Conservation (phyloP, 1,140 invertebrate genomes). For the Centruroides sculpturatus region DNA sequence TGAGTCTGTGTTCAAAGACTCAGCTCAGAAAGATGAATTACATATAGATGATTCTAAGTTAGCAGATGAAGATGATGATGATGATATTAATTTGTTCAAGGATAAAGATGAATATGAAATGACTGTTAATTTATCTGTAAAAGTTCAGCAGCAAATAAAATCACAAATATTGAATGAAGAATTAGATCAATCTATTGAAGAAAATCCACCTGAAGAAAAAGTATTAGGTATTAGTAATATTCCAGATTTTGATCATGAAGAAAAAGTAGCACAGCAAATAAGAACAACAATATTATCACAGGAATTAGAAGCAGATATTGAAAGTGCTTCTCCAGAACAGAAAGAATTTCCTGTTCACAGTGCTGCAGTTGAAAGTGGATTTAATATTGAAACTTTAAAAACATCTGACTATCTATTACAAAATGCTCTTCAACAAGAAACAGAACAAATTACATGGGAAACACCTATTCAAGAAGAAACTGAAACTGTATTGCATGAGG, state of each 20-base stretch:
- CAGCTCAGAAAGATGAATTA: no score
- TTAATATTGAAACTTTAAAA: neutral
- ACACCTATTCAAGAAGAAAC: slow-evolving; percentile 38
- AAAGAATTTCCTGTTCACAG: slow-evolving; percentile 8
- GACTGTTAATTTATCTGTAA: neutral
- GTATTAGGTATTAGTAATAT: neutral
- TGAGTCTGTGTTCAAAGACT: no score
- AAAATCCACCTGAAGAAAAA: slow-evolving; percentile 14
- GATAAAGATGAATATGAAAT: no score
- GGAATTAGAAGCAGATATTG: slow-evolving; percentile 29
- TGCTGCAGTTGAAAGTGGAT: neutral
- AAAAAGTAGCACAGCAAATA: slow-evolving; percentile 25
- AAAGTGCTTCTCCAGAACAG: slow-evolving; percentile 23
- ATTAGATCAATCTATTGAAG: slow-evolving; percentile 14
- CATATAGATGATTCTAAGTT: no score
- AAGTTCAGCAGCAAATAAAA: slow-evolving; percentile 13
- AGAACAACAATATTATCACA: slow-evolving; percentile 27
- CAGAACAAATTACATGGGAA: slow-evolving; percentile 37
- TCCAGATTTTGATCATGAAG: slow-evolving; percentile 20
- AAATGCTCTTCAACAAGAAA: neutral
- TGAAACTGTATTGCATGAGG: slow-evolving; percentile 13
- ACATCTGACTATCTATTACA: neutral
- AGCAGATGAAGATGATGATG: no score
- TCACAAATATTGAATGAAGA: slow-evolving; percentile 16
- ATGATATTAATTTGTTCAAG: no score